Conservation (phyloP, 2,888 invertebrate species). For the Pyrocoelia pectoralis region DNA sequence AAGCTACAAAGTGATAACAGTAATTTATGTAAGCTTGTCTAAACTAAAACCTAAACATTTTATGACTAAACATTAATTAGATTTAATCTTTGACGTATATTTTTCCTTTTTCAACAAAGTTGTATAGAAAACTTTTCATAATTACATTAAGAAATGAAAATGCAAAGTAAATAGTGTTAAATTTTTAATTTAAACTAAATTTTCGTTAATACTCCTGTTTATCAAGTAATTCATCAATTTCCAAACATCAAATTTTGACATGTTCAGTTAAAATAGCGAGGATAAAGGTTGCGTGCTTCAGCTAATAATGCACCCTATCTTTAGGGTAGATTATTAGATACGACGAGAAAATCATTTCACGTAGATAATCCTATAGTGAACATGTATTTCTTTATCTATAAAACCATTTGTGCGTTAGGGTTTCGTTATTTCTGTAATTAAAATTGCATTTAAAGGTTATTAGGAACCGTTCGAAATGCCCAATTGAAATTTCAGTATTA, state of each 20-base stretch:
- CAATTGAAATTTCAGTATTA: too few species aligned
- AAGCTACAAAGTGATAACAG: neutral
- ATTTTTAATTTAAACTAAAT: neutral
- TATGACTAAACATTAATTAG: neutral
- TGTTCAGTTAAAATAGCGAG: constrained; percentile 2
- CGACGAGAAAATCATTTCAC: constrained; percentile 29
- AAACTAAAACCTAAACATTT: neutral
- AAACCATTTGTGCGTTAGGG: neutral
- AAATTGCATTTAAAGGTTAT: neutral
- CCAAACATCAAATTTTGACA: neutral
- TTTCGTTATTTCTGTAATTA: neutral
- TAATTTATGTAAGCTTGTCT: neutral
- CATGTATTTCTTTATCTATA: neutral
- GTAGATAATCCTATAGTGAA: constrained; percentile 15
- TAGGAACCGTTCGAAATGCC: neutral
- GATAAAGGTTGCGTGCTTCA: constrained; percentile 19
- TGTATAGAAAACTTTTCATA: neutral
- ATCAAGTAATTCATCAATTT: neutral
- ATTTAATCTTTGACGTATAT: neutral
- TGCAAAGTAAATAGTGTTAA: neutral
- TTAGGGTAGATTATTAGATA: constrained; percentile 30
- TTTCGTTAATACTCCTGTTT: neutral
- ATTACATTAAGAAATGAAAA: neutral
- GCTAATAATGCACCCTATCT: constrained; percentile 31
- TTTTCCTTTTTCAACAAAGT: neutral